Evolutionary conservation across 1,140 invertebrate species (phyloP), one percentile per base, ranked within the genome.

Genomic region (Plectrocnemia conspersa): DNA sequence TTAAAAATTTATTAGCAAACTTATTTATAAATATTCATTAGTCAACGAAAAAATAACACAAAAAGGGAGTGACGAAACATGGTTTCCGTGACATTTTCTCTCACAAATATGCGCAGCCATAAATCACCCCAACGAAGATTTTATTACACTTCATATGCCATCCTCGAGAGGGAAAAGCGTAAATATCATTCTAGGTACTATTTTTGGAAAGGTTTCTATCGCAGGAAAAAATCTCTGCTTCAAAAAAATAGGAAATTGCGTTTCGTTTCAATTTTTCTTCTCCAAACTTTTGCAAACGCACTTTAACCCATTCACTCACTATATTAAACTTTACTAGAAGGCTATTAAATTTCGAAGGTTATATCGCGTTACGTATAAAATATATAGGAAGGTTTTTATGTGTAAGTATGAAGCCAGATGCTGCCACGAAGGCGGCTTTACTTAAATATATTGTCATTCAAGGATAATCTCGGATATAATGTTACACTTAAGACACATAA

Each of bases 121-220:
- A 61, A 61, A 61, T 61, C 55, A 47, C 40, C 35, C 40, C 38
- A 24, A 13, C 22, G 27, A 23, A 22, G 35, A 61, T 57, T 61
- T 61, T 61, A 61, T 61, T 61, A 56, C 54, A 40, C 52, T 38
- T 61, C 55, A 53, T 58, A 41, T 61, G 59, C 58, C 59, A 54
- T 54, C 52, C 36, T 33, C 46, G 52, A 15, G 25, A 29, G 49
- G 55, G 52, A 27, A 54, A 52, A 58, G 18, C 59, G 58, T 61
- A 61, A 61, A 61, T 61, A 61, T 61, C 52, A 57, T 58, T 54
- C 49, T 42, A 22, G 41, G 24, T 47, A 53, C 52, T 56, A 49
- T 61, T 61, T 61, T 56, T 53, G 23, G 54, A n/a, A n/a, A n/a
- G n/a, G n/a, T n/a, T n/a, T n/a, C n/a, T n/a, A n/a, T n/a, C n/a